A percentile compares a stretch with the other conserved stretches of the same genome.
Conservation (phyloP, 2,113 vertebrate species). For the Vulpes ferrilata region DNA sequence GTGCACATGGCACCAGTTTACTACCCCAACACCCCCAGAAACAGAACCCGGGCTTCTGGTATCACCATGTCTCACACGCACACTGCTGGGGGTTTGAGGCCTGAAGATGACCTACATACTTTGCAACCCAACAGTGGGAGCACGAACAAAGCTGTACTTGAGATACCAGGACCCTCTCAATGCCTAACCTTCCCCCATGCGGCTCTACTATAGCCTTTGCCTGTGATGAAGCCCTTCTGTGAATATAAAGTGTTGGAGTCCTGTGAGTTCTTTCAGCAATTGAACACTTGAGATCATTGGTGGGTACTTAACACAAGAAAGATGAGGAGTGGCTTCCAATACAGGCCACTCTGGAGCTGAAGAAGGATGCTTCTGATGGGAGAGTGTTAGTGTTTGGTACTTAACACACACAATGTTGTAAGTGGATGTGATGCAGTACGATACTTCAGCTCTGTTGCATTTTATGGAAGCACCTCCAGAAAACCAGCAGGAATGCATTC, state of each 20-base stretch:
- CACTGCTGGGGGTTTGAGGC: neutral
- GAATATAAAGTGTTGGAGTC: neutral
- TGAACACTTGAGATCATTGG: neutral
- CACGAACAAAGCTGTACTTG: neutral
- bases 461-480: neutral
- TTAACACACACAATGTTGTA: neutral
- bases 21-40: neutral
- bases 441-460: neutral
- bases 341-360: neutral
- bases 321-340: neutral
- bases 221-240: neutral
- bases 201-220: neutral
- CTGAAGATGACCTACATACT: accelerated
- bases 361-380: neutral
- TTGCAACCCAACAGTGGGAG: neutral
- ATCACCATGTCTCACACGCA: neutral
- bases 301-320: neutral
- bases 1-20: neutral
- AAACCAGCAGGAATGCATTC: neutral
- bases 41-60: neutral
- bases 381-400: neutral
- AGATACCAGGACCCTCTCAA: neutral
- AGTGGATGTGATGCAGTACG: neutral
- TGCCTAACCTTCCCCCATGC: neutral
- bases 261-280: neutral